These are phyloP conservation scores for Irena cyanogastra DNA, from an alignment of 2,113 vertebrate species.

Conservation along the genomic window DNA sequence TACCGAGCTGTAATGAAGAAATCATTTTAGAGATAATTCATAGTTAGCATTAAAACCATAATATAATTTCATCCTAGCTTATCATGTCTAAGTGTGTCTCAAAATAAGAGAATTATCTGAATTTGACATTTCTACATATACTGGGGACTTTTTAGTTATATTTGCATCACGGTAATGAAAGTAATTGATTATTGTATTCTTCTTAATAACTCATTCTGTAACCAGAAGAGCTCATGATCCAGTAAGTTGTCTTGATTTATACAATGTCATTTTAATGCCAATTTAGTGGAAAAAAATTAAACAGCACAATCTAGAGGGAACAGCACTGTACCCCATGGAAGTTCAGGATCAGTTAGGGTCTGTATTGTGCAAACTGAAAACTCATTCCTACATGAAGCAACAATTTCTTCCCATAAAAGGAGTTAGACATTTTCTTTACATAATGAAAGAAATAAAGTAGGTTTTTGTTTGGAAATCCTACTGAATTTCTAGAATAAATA, in stretches of 20 bases:
- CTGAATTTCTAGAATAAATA: not conserved
- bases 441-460: not conserved
- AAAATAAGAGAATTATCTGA: not conserved
- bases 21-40: not conserved
- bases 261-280: not conserved
- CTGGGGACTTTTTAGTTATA: not conserved
- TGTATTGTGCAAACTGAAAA: not conserved
- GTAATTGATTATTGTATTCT: not conserved
- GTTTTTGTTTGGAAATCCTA: not conserved
- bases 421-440: not conserved
- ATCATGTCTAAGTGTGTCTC: not conserved
- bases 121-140: not conserved
- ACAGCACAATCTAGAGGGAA: not conserved
- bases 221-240: not conserved
- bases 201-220: not conserved
- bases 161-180: not conserved
- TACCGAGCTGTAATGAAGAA: not conserved
- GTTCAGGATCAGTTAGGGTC: not conserved
- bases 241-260: not conserved
- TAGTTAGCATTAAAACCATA: accelerated
- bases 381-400: not conserved
- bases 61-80: not conserved
- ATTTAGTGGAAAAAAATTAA: not conserved
- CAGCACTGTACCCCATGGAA: not conserved
- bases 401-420: not conserved